Evolutionary conservation across 2,113 vertebrate genomes (phyloP).

Genomic region (Ifrita kowaldi): DNA sequence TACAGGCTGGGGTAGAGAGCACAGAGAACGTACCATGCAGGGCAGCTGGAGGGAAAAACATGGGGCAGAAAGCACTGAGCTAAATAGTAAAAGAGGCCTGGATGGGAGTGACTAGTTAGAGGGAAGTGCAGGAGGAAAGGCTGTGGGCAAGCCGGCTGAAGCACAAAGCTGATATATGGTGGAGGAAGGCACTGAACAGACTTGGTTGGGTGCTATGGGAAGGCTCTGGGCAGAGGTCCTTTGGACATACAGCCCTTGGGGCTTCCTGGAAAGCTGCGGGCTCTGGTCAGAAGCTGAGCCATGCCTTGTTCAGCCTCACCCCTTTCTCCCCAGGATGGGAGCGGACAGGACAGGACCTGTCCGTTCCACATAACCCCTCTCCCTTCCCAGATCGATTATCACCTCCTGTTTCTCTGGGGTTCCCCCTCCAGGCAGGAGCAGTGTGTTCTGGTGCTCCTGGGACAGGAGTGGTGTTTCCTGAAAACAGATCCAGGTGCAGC

Average conservation of each 20-base stretch:
- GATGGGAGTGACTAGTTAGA: not conserved
- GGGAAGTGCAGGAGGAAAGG: not conserved
- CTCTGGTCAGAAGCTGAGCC: not conserved
- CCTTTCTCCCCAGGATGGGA: not conserved
- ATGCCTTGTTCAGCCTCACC: not conserved
- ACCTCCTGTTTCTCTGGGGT: not conserved
- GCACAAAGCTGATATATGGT: not conserved
- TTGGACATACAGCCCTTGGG: not conserved
- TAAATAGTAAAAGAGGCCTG: not conserved
- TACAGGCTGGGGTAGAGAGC: not conserved
- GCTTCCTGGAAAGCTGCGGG: not conserved
- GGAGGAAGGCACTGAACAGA: not conserved
- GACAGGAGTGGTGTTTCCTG: not conserved
- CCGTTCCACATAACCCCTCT: not conserved
- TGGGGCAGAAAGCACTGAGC: not conserved
- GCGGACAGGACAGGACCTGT: not conserved
- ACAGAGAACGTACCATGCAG: not conserved
- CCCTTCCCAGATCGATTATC: not conserved
- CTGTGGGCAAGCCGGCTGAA: accelerated
- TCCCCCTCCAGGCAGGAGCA: not conserved
- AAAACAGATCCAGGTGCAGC: not conserved
- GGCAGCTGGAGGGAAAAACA: not conserved
- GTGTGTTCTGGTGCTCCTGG: not conserved
- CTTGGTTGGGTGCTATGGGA: not conserved
- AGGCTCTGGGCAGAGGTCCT: not conserved